A percentile compares a stretch with the other conserved stretches of the same genome.
These are phyloP conservation scores for Pipistrellus kuhlii DNA, from an alignment of 2,797 vertebrate species.

Conservation along the genomic window DNA sequence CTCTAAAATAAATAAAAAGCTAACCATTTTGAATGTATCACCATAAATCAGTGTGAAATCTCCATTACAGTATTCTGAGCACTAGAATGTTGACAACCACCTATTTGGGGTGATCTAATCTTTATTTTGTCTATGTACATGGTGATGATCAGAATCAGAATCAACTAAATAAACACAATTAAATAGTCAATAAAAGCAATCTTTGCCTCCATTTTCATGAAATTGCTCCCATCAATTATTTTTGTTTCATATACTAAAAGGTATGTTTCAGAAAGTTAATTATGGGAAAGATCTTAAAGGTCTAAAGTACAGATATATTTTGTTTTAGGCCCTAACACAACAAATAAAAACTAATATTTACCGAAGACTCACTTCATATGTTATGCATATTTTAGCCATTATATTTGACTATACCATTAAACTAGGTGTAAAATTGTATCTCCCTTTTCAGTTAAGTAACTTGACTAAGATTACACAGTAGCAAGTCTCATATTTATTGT, in stretches of 20 bases:
- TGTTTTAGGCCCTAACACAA: background rate
- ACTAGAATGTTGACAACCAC: background rate
- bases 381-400: background rate
- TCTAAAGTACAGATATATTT: background rate
- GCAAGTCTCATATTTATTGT: background rate
- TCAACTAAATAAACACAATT: conserved; percentile 10
- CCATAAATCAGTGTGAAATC: background rate
- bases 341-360: conserved; percentile 32
- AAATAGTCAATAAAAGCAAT: background rate
- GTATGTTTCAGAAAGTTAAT: background rate
- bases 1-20: no score
- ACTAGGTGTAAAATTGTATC: background rate
- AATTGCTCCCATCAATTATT: background rate
- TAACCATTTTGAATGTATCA: background rate
- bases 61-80: background rate
- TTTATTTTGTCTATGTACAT: background rate
- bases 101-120: background rate
- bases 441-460: conserved; percentile 13
- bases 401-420: background rate
- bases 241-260: background rate
- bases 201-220: background rate
- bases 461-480: background rate
- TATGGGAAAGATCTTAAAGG: background rate
- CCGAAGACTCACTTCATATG: background rate
- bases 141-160: background rate